Base-by-base conservation (phyloP, 2,113 vertebrate genomes). In the Anser brachyrhynchus region DNA sequence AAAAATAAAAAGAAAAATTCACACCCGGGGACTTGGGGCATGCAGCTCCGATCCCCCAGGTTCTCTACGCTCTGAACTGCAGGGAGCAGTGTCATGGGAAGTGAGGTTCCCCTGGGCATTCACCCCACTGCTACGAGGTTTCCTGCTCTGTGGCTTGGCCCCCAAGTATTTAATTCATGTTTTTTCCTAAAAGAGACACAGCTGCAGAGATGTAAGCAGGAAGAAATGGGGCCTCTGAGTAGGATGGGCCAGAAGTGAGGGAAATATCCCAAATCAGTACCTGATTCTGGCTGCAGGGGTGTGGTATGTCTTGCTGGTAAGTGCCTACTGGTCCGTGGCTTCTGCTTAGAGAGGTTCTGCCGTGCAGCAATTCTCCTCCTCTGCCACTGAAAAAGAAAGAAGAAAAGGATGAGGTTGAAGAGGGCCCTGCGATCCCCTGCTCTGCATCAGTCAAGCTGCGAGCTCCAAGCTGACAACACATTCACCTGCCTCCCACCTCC, bases 381-480 rank as follows among this genome's bases (percentile, higher is more conserved):
- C 17, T 64, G 11, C 44, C 39, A 51, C 35, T 64, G n/a, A 55
- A 79, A 85, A 21, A 46, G 52, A 46, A 84, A 71, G 1, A 22
- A 31, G 51, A 74, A 61, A 79, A 87, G 31, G 21, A 28, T 64
- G 49, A 90, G 81, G 70, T 33, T 64, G 64, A 90, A 35, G 23
- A 19, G 6, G 26, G 41, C 25, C 61, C 61, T 26, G 22, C 21
- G 7, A 25, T 35, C 25, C 35, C 35, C 59, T 28, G 21, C 33
- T 35, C 33, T 23, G 33, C 11, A 23, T 57, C 55, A 57, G 29
- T 12, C 61, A 28, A 72, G 39, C 26, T 3, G 2, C n/a, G 77
- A 0, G 0, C 46, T 67, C 74, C 15, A 15, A 10, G 51, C 35
- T 33, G 16, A 33, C 2, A 1, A 25, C 43, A 74, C 0, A 0